Base-by-base conservation (phyloP, 2,113 vertebrate species). In the Microcebus jonahi region DNA sequence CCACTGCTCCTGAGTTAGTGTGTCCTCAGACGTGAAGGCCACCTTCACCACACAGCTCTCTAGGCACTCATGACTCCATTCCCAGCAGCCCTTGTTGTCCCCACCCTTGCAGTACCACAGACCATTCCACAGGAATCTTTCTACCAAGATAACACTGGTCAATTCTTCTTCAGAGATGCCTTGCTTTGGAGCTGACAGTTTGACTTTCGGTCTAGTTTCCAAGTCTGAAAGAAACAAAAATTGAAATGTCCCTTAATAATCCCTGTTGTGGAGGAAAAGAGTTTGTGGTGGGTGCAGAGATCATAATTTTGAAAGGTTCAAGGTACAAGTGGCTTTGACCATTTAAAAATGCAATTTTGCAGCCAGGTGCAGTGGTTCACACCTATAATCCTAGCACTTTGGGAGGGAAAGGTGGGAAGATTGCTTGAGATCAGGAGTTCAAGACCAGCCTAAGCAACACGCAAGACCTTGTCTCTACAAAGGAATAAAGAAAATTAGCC, bases 171-270 rank as follows among this genome's bases (percentile, higher is more conserved):
- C 77, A 85, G 45, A 53, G 83, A 48, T 20, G 18, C 25, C 70
- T 80, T 45, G 63, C 27, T 91, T 81, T 59, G 15, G 36, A 67
- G 68, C 27, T 23, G 34, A 90, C 13, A 36, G 61, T 80, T n/a
- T 90, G 36, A 3, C 63, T 95, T 88, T 36, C 70, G 89, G 63
- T 70, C 27, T 83, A 25, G 42, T 80, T 80, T 96, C 88, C 45
- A 87, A 94, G 45, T 85, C 94, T 92, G 34, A 77, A 95, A 97
- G 65, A 84, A 87, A 88, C 5, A 90, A 85, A 81, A 83, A 31
- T 21, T 34, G 53, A 87, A 81, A 90, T 48, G 12, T 86, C 8
- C 48, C n/a, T 90, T 59, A 73, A 48, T 87, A 73, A 48, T 87
- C 34, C 13, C 57, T 21, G 31, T 50, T 73, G 27, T 7, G 2